Evolutionary conservation across 2,113 vertebrate species (phyloP), one percentile per base, ranked within the genome.

Genomic region (Syngnathus typhle): DNA sequence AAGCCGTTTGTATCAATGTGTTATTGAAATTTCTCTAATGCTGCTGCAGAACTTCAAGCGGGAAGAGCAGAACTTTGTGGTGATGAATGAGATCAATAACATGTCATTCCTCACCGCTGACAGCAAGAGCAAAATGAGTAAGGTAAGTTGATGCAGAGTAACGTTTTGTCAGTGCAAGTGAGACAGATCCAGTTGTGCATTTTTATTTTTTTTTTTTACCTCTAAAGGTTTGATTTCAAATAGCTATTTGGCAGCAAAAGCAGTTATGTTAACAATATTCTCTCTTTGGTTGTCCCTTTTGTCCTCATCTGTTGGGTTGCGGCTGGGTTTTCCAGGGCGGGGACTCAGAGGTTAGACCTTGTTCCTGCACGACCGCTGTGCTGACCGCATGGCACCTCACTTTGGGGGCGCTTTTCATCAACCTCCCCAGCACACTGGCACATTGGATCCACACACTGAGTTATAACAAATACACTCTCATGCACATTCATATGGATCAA

Each of bases 121-220:
- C 88, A 98, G 93, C 89, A 97, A 96, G 81, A 98, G 95, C 85
- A 98, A 98, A 82, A 98, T 98, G 95, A 95, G 93, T 85, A 98
- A 96, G 94, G 95, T 95, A 73, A 86, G 93, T 32, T 1, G 1
- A 59, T 32, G 15, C 18, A 16, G 58, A 54, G 46, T 58, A 52
- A 52, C 9, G 7, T 54, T 63, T 65, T 49, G 5, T 23, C 69
- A 16, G 52, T 19, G 23, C 6, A 43, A 13, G 64, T 2, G 56
- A 13, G 65, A 32, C 13, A 58, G 36, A 61, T 41, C n/a, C 58
- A 39, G 36, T 38, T 18, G 44, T 46, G 44, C 44, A 46, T 16
- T 46, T 15, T 46, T 16, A 2, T 9, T 73, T 10, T 68, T 62
- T 59, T 19, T 39, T 37, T 62, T 70, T n/a, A 51, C 21, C 54